Base-by-base conservation (phyloP, 2,888 invertebrate species). In the Lysandra bellargus region DNA sequence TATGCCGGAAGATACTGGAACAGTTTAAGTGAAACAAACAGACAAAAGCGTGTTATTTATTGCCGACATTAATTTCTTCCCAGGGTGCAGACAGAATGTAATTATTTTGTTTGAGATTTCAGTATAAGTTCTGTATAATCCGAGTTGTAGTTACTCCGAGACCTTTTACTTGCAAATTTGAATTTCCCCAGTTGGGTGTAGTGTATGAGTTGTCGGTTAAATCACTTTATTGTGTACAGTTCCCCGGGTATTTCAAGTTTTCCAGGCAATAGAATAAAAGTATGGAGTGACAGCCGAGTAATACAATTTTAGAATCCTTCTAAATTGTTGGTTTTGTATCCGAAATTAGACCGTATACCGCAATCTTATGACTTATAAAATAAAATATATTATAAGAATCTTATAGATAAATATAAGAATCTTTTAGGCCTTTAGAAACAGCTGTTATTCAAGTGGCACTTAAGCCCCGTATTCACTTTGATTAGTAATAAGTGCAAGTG, bases 21-120 rank as follows among this genome's bases (percentile, higher is more conserved):
- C 85, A 85, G 85, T 85, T 86, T 85, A 88, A 89, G 86, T 87
- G 85, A 85, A 87, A 88, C 85, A 86, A 88, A 87, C 87, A 85
- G 84, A 87, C 86, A 86, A 87, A 88, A 88, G 87, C 86, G 83
- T 78, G 85, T 85, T 84, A 90, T 89, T 88, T 88, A 90, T 89
- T 84, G 84, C 83, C 23, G 81, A 82, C 87, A 88, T 89, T 89
- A 88, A 88, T 88, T 88, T 87, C 86, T 87, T 86, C 84, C 82
- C 83, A 83, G 85, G 85, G 88, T 86, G 87, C 85, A 89, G 87
- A 85, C 85, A 86, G 82, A 84, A 80, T 79, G 84, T 84, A 84
- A 84, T 84, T 84, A 84, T 85, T 84, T 84, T 84, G 83, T 83
- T 83, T 81, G 81, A 78, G 78, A 79, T 80, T 81, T 78, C 75